A percentile compares a stretch with the other conserved stretches of the same genome.
Conservation (phyloP, 2,888 invertebrate species). For the Odontothrips loti region DNA sequence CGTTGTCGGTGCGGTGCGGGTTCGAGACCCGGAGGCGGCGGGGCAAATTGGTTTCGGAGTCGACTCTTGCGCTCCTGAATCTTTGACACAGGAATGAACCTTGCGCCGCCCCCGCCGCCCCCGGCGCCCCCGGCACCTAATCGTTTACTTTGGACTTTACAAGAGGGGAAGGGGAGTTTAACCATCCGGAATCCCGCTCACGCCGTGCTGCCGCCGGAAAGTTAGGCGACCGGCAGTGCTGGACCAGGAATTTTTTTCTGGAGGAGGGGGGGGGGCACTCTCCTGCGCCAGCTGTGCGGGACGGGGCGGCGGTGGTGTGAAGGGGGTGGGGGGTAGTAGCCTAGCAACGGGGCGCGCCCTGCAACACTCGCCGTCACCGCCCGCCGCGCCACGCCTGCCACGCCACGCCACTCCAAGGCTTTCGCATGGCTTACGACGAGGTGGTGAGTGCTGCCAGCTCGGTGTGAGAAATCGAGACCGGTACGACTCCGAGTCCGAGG, state of each 20-base stretch:
- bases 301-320: constrained; percentile 32
- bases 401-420: constrained; percentile 37
- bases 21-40: too few species aligned
- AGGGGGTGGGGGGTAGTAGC: too few species aligned
- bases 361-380: constrained; percentile 30
- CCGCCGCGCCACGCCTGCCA: constrained; percentile 26
- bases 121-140: not conserved
- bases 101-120: too few species aligned
- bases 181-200: not conserved
- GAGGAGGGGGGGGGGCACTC: too few species aligned
- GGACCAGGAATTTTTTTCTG: not conserved
- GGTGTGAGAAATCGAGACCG: too few species aligned
- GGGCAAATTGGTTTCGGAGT: too few species aligned
- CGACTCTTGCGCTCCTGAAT: not conserved
- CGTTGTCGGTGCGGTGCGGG: too few species aligned
- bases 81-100: not conserved
- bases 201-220: not conserved
- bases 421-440: constrained; percentile 35
- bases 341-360: constrained; percentile 24
- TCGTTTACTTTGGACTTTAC: too few species aligned
- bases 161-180: too few species aligned
- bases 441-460: constrained; percentile 7
- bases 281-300: constrained; percentile 30
- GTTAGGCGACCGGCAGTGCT: not conserved
- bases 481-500: too few species aligned